A percentile compares a stretch with the other conserved stretches of the same genome.
These are phyloP conservation scores for Harpalus rubripes DNA, from an alignment of 2,888 invertebrate species.

Conservation along the genomic window DNA sequence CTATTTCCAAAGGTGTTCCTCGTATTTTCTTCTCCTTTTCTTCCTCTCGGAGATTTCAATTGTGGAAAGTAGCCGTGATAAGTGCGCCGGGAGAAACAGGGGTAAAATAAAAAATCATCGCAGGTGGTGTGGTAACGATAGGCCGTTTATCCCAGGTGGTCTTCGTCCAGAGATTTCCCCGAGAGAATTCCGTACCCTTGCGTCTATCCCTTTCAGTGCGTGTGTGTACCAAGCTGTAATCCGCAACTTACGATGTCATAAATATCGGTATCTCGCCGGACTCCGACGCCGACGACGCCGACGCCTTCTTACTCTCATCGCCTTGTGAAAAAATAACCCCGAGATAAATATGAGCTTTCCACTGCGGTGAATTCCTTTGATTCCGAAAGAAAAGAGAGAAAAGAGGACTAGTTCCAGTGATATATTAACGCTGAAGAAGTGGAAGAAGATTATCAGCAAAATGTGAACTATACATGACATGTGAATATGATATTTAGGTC, in stretches of 20 bases:
- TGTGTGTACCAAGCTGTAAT: slow-evolving; percentile 68
- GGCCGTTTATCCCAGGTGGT: slow-evolving; percentile 64
- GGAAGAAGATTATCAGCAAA: not conserved
- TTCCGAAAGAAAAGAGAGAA: not conserved
- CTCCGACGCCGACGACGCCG: not conserved
- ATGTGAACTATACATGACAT: not conserved
- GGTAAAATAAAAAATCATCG: slow-evolving; percentile 64
- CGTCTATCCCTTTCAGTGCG: slow-evolving; percentile 19
- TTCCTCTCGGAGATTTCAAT: slow-evolving; percentile 36
- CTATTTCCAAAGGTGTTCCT: no score
- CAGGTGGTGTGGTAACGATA: slow-evolving; percentile 62
- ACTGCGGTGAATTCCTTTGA: slow-evolving; percentile 17
- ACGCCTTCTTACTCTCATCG: slow-evolving; percentile 56
- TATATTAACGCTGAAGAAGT: not conserved
- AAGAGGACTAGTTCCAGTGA: no score
- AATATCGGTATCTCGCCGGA: slow-evolving; percentile 70
- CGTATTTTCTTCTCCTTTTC: not conserved
- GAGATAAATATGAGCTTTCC: slow-evolving; percentile 50
- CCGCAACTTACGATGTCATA: slow-evolving; percentile 71
- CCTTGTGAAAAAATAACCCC: slow-evolving; percentile 34
- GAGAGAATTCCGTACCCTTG: not conserved
- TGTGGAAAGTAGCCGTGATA: slow-evolving; percentile 21
- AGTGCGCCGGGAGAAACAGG: slow-evolving; percentile 19
- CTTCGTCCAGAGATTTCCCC: slow-evolving; percentile 62
- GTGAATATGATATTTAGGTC: not conserved